A percentile compares a stretch with the other conserved stretches of the same genome.
Conservation (phyloP, 2,113 vertebrate species). For the Quiscalus mexicanus region DNA sequence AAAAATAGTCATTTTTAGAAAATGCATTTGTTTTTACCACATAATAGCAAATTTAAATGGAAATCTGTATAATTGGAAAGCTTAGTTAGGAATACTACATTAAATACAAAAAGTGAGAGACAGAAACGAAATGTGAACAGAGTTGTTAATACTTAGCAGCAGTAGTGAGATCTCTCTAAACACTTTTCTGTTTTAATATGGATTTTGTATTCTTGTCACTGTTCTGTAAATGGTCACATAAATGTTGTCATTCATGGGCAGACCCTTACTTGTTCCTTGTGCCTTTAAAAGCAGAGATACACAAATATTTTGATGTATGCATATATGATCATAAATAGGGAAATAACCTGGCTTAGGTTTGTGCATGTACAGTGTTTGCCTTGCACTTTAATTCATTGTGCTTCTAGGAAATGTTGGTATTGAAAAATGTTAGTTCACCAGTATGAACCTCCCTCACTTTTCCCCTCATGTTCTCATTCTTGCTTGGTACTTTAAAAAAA, state of each 20-base stretch:
- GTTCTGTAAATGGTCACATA: neutral
- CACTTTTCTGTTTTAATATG: neutral
- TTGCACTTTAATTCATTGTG: neutral
- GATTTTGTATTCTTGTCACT: neutral
- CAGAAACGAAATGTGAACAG: neutral
- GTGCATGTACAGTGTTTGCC: neutral
- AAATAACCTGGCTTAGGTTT: neutral
- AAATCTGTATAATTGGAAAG: neutral
- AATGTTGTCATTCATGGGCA: neutral
- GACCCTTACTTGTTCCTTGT: neutral
- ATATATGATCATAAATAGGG: neutral
- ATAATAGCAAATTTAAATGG: neutral
- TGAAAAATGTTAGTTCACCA: neutral
- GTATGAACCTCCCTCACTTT: neutral
- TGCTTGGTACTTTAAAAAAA: neutral
- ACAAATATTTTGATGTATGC: neutral
- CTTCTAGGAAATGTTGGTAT: neutral
- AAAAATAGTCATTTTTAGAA: neutral
- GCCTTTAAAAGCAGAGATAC: neutral
- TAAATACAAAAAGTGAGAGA: neutral
- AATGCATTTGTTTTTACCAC: neutral
- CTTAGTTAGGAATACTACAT: neutral
- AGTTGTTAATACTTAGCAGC: neutral
- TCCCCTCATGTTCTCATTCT: neutral
- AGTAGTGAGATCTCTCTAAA: neutral